Percentiles rank a stretch among this genome's conserved stretches.
Conservation (phyloP, 2,888 invertebrate genomes). For the Zaprionus lineosus region DNA sequence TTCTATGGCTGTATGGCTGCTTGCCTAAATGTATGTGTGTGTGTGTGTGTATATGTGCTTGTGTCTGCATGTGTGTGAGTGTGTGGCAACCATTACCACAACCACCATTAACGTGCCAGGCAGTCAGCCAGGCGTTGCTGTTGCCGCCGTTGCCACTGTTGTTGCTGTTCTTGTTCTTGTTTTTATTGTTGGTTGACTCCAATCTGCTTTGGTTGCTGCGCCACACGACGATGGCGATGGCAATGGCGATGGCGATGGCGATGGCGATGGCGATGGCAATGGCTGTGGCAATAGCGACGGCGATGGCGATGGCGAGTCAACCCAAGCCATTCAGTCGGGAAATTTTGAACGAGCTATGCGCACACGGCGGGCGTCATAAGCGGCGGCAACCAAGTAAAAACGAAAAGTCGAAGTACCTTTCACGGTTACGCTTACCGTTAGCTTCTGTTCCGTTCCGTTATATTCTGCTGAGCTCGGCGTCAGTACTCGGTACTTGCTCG, state of each 20-base stretch:
- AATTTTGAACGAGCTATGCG: constrained; percentile 60
- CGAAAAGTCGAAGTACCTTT: constrained; percentile 63
- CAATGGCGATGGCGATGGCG: constrained; percentile 37
- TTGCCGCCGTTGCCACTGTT: constrained; percentile 47
- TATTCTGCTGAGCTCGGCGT: constrained; percentile 18
- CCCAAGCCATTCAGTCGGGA: constrained; percentile 71
- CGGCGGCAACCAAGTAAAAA: constrained; percentile 47
- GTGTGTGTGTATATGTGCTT: constrained; percentile 7
- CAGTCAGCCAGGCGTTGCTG: constrained; percentile 70
- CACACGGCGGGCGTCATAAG: constrained; percentile 49
- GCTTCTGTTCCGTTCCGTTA: constrained; percentile 30
- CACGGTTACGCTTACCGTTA: constrained; percentile 53
- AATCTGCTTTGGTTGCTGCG: constrained; percentile 79
- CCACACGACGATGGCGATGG: constrained; percentile 60
- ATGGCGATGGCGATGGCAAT: constrained; percentile 23
- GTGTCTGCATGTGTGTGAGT: constrained; percentile 48
- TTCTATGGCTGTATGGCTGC: constrained; percentile 19
- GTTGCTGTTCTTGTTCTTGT: constrained; percentile 62
- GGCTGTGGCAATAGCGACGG: constrained; percentile 18
- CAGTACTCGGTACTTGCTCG: constrained; percentile 59
- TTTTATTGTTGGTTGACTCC: constrained; percentile 79
- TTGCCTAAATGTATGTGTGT: constrained; percentile 26
- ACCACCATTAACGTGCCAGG: constrained; percentile 77
- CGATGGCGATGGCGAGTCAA: constrained; percentile 30
- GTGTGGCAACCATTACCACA: constrained; percentile 76